A percentile compares a stretch with the other conserved stretches of the same genome.
phyloP scores from a whole-genome alignment of 2,113 vertebrate genomes.

The Falco punctatus region DNA sequence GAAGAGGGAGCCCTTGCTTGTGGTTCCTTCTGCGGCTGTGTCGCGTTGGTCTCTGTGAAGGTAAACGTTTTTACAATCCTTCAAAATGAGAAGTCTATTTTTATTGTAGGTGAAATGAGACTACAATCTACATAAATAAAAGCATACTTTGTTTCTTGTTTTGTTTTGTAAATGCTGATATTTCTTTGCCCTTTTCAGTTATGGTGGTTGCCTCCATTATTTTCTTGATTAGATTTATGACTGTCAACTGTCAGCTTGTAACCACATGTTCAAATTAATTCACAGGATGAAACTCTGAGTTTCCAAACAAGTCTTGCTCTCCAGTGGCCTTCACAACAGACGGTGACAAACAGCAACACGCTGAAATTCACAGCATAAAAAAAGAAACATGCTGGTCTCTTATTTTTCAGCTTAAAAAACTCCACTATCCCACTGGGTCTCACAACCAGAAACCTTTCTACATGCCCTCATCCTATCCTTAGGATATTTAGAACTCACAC shows the following conservation, averaged over 20 bases:
- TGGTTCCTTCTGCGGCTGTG: not conserved
- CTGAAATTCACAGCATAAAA: not conserved
- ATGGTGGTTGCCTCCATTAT: not conserved
- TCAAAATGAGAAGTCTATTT: not conserved
- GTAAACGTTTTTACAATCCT: not conserved
- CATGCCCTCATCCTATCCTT: rapidly evolving
- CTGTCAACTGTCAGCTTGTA: not conserved
- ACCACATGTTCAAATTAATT: not conserved
- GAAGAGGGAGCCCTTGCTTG: not conserved
- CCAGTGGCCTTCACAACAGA: not conserved
- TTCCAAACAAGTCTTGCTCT: not conserved
- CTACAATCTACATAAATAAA: not conserved
- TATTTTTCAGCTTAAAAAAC: not conserved
- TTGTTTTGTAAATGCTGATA: not conserved
- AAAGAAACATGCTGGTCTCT: not conserved
- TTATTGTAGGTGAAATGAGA: not conserved
- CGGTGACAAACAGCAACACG: not conserved
- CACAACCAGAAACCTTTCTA: not conserved
- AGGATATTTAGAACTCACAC: not conserved
- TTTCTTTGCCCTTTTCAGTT: not conserved
- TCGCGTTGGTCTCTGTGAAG: not conserved
- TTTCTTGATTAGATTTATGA: not conserved
- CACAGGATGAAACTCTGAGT: not conserved
- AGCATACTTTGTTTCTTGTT: not conserved
- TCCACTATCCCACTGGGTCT: not conserved